These are phyloP conservation scores for Acanthaster planci DNA, from an alignment of 35 echinoderm and acorn worm genomes.

Conservation along the genomic window DNA sequence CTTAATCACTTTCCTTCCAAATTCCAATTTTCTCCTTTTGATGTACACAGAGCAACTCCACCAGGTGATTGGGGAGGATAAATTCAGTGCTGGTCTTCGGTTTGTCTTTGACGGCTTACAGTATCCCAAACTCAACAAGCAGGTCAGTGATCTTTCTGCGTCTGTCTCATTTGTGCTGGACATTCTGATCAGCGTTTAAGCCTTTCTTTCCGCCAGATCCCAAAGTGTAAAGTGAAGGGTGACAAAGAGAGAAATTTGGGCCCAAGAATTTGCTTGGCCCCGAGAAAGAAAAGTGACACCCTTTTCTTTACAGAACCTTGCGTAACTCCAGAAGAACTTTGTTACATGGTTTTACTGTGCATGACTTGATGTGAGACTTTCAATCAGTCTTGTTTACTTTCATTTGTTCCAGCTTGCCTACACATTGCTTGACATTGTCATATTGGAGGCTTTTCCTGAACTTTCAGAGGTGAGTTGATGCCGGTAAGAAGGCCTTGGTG, in stretches of 20 bases:
- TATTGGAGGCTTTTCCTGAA: conserved; percentile 87
- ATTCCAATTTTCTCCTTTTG: neutral
- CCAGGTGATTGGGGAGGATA: conserved; percentile 84
- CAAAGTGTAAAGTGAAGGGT: neutral
- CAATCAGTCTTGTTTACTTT: too few relatives aligned
- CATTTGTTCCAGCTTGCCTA: conserved; percentile 77
- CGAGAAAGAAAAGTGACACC: neutral
- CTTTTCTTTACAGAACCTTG: too few relatives aligned
- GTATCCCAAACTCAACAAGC: conserved; percentile 96
- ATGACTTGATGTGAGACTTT: too few relatives aligned
- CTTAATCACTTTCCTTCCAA: too few relatives aligned
- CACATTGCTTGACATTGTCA: conserved; percentile 70
- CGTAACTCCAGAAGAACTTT: too few relatives aligned
- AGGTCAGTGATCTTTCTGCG: conserved; percentile 56
- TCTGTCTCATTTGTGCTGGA: neutral
- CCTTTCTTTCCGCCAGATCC: neutral
- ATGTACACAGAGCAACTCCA: conserved; percentile 62
- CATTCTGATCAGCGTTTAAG: neutral
- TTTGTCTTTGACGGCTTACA: conserved; percentile 95
- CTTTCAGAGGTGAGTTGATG: conserved; percentile 53
- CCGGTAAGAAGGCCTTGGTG: too few relatives aligned
- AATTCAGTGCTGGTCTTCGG: conserved; percentile 82
- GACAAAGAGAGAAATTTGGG: conserved; percentile 4
- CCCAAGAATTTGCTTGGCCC: neutral
- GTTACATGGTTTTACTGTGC: too few relatives aligned